Percentiles rank a stretch among this genome's conserved stretches.
Evolutionary conservation across 2,113 vertebrate genomes (phyloP).

Genomic region (Henicopernis longicauda): DNA sequence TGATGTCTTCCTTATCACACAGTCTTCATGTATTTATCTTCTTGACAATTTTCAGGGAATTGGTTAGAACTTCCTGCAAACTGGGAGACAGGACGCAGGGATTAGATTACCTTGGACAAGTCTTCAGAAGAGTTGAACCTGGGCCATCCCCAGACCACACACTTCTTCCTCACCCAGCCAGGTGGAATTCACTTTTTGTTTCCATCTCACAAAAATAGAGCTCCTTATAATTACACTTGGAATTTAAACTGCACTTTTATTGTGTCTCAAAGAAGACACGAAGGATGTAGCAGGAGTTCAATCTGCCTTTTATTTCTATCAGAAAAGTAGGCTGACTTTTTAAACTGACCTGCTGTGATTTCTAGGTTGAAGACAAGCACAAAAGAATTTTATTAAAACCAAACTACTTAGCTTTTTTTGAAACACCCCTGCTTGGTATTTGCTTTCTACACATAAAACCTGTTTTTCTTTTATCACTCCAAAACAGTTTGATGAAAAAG

Average conservation of each 20-base stretch:
- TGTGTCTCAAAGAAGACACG: not conserved
- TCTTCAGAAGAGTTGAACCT: not conserved
- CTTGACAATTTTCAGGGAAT: not conserved
- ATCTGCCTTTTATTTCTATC: not conserved
- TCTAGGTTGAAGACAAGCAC: not conserved
- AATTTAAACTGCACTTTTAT: not conserved
- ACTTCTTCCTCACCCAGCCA: not conserved
- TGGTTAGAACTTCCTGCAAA: not conserved
- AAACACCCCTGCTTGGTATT: not conserved
- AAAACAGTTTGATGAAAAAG: not conserved
- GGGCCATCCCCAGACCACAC: not conserved
- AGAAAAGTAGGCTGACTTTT: not conserved
- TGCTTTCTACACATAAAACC: not conserved
- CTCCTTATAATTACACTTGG: not conserved
- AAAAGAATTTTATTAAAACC: not conserved
- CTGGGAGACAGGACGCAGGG: not conserved
- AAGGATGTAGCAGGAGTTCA: not conserved
- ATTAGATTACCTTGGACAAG: not conserved
- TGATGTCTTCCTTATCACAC: not conserved
- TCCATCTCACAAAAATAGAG: not conserved
- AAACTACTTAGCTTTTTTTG: not conserved
- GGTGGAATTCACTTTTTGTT: not conserved
- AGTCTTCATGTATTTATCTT: not conserved
- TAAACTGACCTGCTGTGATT: not conserved
- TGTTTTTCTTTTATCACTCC: constrained; percentile 8